These are phyloP conservation scores for Chalcosyrphus nemorum DNA, from an alignment of 2,888 invertebrate genomes.

Conservation along the genomic window DNA sequence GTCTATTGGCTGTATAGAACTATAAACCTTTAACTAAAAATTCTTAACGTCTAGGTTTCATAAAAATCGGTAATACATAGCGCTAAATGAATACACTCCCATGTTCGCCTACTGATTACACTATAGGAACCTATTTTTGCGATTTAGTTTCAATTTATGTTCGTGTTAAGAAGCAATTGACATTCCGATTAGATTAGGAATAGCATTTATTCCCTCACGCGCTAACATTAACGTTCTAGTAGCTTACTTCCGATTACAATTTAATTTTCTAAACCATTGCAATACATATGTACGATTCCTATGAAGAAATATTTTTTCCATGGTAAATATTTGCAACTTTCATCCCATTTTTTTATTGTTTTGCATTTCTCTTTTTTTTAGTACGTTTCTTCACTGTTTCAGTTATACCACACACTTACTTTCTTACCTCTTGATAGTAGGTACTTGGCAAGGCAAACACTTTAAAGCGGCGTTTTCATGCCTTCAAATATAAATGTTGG, in stretches of 20 bases:
- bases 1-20: no score
- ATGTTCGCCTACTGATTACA: not conserved
- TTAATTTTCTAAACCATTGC: not conserved
- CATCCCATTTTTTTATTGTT: conserved; percentile 15
- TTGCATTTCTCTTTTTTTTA: conserved; percentile 19
- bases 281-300: not conserved
- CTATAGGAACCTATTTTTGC: not conserved
- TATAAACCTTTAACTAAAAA: no score
- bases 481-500: not conserved
- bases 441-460: not conserved
- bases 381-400: conserved; percentile 1
- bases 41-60: no score
- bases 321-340: conserved; percentile 25
- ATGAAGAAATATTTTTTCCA: not conserved
- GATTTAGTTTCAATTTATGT: not conserved
- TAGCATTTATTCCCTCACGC: not conserved
- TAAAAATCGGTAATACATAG: no score
- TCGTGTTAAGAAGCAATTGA: not conserved
- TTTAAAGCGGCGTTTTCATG: not conserved
- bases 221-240: not conserved
- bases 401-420: not conserved
- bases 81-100: not conserved
- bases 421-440: not conserved
- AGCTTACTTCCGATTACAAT: not conserved
- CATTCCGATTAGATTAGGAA: not conserved